These are phyloP conservation scores for Microtus ochrogaster DNA, from an alignment of 2,113 vertebrate genomes.

Conservation along the genomic window DNA sequence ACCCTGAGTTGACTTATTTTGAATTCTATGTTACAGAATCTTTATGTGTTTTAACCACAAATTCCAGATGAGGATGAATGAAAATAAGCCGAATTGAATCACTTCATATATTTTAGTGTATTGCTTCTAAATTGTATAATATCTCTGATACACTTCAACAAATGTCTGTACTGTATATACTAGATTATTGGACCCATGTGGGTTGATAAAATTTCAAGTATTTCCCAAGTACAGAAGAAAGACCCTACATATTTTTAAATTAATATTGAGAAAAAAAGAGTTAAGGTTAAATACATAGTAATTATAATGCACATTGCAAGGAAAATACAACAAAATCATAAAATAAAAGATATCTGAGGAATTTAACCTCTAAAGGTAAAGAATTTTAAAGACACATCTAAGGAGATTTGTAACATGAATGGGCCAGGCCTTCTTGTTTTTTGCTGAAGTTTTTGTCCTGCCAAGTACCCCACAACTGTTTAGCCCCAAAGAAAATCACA, in stretches of 20 bases:
- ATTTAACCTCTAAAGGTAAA: background rate
- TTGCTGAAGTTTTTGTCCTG: too few species aligned
- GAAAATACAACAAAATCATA: too few species aligned
- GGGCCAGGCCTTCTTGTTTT: too few species aligned
- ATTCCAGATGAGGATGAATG: background rate
- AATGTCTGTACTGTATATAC: background rate
- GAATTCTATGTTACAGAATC: background rate
- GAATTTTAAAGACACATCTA: too few species aligned
- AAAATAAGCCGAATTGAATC: background rate
- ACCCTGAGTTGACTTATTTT: background rate
- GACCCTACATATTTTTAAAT: background rate
- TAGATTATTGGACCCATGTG: background rate
- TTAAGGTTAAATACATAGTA: background rate
- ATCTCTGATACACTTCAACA: background rate
- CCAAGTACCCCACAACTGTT: too few species aligned
- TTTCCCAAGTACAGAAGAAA: background rate
- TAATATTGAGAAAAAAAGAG: background rate
- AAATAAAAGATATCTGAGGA: background rate
- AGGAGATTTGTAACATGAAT: too few species aligned
- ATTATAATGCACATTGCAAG: background rate
- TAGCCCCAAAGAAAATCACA: too few species aligned
- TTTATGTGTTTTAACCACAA: background rate
- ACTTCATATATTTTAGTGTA: background rate
- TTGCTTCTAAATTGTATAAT: background rate
- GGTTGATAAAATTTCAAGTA: background rate